A percentile compares a stretch with the other conserved stretches of the same genome.
These are phyloP conservation scores for Euura saliciscinereae DNA, from an alignment of 1,140 invertebrate genomes.

Conservation along the genomic window DNA sequence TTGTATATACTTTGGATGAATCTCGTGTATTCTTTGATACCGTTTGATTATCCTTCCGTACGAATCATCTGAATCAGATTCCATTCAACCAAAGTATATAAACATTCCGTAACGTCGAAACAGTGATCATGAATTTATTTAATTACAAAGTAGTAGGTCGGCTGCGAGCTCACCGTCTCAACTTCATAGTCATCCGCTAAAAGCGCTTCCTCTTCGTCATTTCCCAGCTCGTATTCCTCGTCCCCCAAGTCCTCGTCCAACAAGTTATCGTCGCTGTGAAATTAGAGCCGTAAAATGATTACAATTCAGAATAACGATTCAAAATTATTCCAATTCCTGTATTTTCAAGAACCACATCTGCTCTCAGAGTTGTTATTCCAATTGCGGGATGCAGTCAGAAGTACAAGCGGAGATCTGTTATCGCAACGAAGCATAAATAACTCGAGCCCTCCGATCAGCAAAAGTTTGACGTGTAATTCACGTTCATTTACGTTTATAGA, in stretches of 20 bases:
- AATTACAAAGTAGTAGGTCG: constrained; percentile 10
- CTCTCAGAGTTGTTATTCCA: not conserved
- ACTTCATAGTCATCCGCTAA: constrained; percentile 58
- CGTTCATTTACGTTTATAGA: too few species aligned
- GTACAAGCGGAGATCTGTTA: too few species aligned
- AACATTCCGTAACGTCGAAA: not conserved
- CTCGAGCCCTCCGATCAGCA: too few species aligned
- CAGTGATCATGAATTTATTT: not conserved
- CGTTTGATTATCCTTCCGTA: too few species aligned
- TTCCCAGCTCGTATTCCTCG: constrained; percentile 56
- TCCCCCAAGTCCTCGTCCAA: constrained; percentile 58
- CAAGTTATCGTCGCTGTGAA: constrained; percentile 53
- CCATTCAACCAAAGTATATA: not conserved
- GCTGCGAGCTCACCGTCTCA: constrained; percentile 52
- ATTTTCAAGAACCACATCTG: not conserved
- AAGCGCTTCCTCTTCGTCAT: constrained; percentile 59
- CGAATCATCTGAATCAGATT: not conserved
- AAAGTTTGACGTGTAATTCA: too few species aligned
- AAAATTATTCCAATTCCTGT: not conserved
- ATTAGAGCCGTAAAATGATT: not conserved
- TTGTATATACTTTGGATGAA: not conserved
- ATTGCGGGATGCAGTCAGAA: too few species aligned
- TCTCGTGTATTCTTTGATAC: not conserved
- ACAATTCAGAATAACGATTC: not conserved
- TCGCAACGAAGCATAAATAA: too few species aligned